Base-by-base conservation (phyloP, 2,113 vertebrate genomes). In the Uria aalge region DNA sequence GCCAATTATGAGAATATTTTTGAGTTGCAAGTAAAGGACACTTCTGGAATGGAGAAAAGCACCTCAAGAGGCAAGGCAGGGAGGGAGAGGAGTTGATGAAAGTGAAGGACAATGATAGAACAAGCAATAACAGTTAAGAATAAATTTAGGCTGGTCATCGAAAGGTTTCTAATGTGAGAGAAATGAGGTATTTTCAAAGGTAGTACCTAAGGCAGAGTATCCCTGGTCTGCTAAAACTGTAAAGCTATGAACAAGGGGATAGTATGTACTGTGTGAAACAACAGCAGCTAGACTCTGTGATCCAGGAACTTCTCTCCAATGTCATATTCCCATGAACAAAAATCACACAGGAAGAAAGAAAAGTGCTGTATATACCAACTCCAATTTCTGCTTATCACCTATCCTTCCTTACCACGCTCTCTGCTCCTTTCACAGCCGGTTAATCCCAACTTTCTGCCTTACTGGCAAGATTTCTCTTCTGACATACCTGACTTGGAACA, bases 1-100 rank as follows among this genome's bases (percentile, higher is more conserved):
- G 81, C 77, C 92, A 92, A 85, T 92, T 95, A 94, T 47, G 60
- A 81, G 32, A 87, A n/a, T 87, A 79, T 91, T 95, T 74, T 92
- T 82, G 78, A 86, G 48, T 19, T 81, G 17, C 48, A 95, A 45
- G 63, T 74, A 92, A 85, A 86, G 27, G 30, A 66, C 6, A 12
- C 16, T 77, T 26, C 83, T 68, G 48, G 43, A 94, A 93, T 5
- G 53, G 32, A n/a, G 69, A 88, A 94, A 88, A 67, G 6, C 6
- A 80, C 29, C 56, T 84, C 76, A 84, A 91, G 72, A 75, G 69
- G 76, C 15, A 92, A 92, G 88, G 45, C 15, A 91, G 27, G 13
- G 32, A 78, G 23, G 41, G 36, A 91, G 43, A 81, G 7, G 7
- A 94, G 80, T 40, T 79, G 84, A 87, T 84, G 73, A 84, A 95